Base-by-base conservation (phyloP, 2,888 invertebrate genomes). In the Drosophila percnosoma region DNA sequence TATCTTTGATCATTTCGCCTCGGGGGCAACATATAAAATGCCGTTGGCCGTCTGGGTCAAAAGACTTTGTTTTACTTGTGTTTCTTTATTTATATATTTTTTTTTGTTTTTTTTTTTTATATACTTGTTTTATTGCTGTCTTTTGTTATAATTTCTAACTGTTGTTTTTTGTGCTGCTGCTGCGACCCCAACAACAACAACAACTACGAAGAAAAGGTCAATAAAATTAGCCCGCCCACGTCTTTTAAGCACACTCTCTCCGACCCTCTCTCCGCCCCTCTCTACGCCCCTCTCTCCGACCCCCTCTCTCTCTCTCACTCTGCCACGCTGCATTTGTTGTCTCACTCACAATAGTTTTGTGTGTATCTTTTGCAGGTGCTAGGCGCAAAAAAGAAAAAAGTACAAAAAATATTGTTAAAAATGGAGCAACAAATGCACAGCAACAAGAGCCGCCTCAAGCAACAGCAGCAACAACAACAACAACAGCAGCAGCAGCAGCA, bases 291-390 rank as follows among this genome's bases (percentile, higher is more conserved):
- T 13, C 38, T 10, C 24, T 10, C 13, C 24, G 24, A n/a, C 24
- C 38, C 6, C 24, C 31, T 13, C 34, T 18, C 38, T 10, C 24
- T 11, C 11, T 11, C 31, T 8, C 10, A 18, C 27, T 33, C 38
- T 59, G 33, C 53, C 48, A 36, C 60, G 42, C 51, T 45, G 57
- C 75, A 72, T 60, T 60, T 68, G 61, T 57, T 61, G 52, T 61
- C 63, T 69, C 59, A 68, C 77, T 80, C 62, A 73, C 61, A 59
- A n/a, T 38, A 38, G 58, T 72, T n/a, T 76, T 75, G 74, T 72
- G 73, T 78, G 76, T 75, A 68, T 82, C 71, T 78, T 66, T 78
- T 87, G 67, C 83, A 87, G 87, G 87, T 87, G 82, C 72, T 80
- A 68, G 57, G 63, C 76, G 53, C 54, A 55, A 33, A 74, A 36